Percentiles rank a stretch among this genome's conserved stretches.
Conservation (phyloP, 2,888 invertebrate species). For the Epistrophe grossulariae region DNA sequence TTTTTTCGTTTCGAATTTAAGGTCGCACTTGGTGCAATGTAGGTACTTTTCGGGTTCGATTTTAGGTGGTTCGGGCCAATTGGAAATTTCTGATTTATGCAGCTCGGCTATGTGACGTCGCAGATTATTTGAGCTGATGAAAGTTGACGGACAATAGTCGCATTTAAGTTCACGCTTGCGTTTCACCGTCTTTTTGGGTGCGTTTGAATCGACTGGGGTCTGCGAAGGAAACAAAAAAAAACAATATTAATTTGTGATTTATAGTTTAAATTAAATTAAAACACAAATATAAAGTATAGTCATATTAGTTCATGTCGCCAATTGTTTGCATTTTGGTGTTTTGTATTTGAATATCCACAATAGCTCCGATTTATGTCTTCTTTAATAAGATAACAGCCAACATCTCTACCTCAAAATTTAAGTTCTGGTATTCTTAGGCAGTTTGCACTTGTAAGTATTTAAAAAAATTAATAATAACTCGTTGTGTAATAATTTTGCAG, state of each 20-base stretch:
- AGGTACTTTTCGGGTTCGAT: slow-evolving; percentile 81
- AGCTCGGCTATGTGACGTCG: slow-evolving; percentile 83
- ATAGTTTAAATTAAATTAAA: not conserved
- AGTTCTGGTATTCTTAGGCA: too few relatives aligned
- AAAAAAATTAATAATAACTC: too few relatives aligned
- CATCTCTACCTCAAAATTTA: too few relatives aligned
- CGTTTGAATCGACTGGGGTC: slow-evolving; percentile 77
- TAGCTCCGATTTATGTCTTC: too few relatives aligned
- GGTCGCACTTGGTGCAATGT: slow-evolving; percentile 81
- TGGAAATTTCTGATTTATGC: slow-evolving; percentile 82
- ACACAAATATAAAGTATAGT: not conserved
- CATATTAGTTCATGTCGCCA: slow-evolving; percentile 7
- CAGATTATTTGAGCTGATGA: slow-evolving; percentile 83
- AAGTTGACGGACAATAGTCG: slow-evolving; percentile 83
- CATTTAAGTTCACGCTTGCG: slow-evolving; percentile 83
- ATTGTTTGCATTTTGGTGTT: not conserved
- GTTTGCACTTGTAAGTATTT: too few relatives aligned
- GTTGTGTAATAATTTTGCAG: too few relatives aligned
- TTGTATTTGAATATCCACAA: too few relatives aligned
- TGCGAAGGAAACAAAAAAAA: slow-evolving; percentile 55
- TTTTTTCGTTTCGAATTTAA: slow-evolving; percentile 81
- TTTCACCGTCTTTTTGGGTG: slow-evolving; percentile 78
- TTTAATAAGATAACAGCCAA: too few relatives aligned
- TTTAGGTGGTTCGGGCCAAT: slow-evolving; percentile 80
- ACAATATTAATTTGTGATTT: not conserved